Base-by-base conservation (phyloP, 2,113 vertebrate genomes). In the Nothoprocta perdicaria region DNA sequence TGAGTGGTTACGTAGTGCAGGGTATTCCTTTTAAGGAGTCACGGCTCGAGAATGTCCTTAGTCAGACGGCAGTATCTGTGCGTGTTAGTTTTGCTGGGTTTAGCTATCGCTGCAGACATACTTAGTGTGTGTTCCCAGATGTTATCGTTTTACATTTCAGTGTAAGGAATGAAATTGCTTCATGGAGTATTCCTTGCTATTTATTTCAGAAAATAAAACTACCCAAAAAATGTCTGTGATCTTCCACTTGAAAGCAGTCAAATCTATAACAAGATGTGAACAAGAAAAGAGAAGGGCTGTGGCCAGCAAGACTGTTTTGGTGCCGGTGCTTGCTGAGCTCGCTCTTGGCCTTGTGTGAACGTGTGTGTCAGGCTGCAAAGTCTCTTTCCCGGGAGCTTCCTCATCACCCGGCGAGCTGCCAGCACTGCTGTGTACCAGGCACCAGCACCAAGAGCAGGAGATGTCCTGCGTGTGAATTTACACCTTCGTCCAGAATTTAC, bases 11-110 rank as follows among this genome's bases (percentile, higher is more conserved):
- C 27, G 79, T 72, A 1, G 12, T 31, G n/a, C 74, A 76, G 21
- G 21, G 29, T 55, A 72, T 82, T 92, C 66, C 82, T 92, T 89
- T 84, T 84, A 86, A 93, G 67, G 76, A 84, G 17, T 75, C 50
- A 27, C n/a, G 86, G n/a, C 50, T 82, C 38, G 52, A 5, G 26
- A 67, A 76, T 27, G 62, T 78, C 31, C 33, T 80, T 53, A 71
- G 74, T 80, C 62, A 89, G 31, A 57, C 6, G 52, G 43, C 66
- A 52, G 29, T 27, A 57, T 77, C 31, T 74, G n/a, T 60, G 31
- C 45, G 12, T 52, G 35, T 71, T n/a, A 23, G n/a, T 33, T 40
- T 46, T 9, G 8, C 45, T 33, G 65, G 16, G 57, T 84, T 75
- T 58, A 58, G 45, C 29, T 81, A n/a, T 81, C 62, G 14, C 21